A percentile compares a stretch with the other conserved stretches of the same genome.
phyloP scores from a whole-genome alignment of 1,140 invertebrate genomes.

The Achatina immaculata region DNA sequence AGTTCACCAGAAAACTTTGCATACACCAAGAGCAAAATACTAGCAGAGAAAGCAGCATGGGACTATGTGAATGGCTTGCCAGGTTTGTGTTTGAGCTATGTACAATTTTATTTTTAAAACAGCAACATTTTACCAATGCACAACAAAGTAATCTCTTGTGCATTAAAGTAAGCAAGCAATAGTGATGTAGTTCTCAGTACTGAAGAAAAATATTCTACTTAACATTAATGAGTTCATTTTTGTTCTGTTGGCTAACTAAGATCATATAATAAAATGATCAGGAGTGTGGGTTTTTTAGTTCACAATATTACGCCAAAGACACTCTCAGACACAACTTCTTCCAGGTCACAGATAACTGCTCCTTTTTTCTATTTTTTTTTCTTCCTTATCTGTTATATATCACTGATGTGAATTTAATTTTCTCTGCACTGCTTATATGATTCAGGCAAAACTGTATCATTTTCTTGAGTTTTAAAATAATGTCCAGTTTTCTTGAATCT shows the following conservation, averaged over 20 bases:
- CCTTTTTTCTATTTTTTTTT: no score
- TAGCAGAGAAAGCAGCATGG: conserved; percentile 77
- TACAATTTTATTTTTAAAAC: neutral
- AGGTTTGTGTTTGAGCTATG: conserved; percentile 53
- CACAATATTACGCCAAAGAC: no score
- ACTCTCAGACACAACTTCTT: no score
- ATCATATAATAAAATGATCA: no score
- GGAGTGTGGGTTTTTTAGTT: no score
- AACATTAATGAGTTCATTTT: neutral
- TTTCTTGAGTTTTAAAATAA: no score
- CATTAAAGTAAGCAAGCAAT: neutral
- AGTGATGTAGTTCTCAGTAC: neutral
- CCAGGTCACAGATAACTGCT: no score
- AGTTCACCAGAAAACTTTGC: conserved; percentile 55
- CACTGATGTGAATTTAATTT: no score
- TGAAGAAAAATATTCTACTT: neutral
- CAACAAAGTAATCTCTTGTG: neutral
- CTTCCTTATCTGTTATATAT: no score
- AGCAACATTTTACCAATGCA: neutral
- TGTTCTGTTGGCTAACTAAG: neutral
- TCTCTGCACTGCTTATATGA: no score
- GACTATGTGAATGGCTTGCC: conserved; percentile 73
- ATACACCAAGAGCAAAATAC: conserved; percentile 74
- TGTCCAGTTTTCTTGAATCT: no score
- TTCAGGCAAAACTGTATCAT: no score